These are phyloP conservation scores for Lonchura striata DNA, from an alignment of 2,113 vertebrate species.

Conservation along the genomic window DNA sequence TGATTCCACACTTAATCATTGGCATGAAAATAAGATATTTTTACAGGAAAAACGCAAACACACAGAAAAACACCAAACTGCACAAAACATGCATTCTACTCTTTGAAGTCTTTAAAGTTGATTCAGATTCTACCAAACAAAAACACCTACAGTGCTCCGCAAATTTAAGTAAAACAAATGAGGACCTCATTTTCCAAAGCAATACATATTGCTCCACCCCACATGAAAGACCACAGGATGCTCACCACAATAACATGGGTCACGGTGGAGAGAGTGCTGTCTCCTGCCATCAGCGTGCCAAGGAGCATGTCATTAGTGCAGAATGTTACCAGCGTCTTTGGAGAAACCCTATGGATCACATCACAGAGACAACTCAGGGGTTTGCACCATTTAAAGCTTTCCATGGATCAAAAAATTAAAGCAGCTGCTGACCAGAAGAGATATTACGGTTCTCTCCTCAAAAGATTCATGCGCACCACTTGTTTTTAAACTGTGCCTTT, in stretches of 20 bases:
- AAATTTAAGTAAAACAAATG: background rate
- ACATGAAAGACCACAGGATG: background rate
- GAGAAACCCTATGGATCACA: constrained; percentile 83
- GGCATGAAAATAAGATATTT: too few species aligned
- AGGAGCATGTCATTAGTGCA: constrained; percentile 93
- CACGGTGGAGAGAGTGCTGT: constrained; percentile 82
- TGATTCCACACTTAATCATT: background rate
- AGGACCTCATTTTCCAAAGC: background rate
- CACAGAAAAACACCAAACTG: too few species aligned
- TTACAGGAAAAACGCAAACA: too few species aligned
- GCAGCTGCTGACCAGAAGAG: background rate
- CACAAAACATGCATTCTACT: background rate
- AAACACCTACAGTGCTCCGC: background rate
- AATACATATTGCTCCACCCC: background rate
- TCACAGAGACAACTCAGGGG: background rate
- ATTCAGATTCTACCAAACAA: background rate
- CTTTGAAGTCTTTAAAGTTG: background rate
- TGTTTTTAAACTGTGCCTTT: background rate
- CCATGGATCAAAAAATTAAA: background rate
- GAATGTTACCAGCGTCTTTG: constrained; percentile 92
- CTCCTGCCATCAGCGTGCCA: constrained; percentile 89
- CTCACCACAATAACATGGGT: constrained; percentile 97
- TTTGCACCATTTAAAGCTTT: background rate
- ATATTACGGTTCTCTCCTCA: background rate
- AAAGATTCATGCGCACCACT: background rate